Base-by-base conservation (phyloP, 2,888 invertebrate genomes). In the Lepidonotus clava region DNA sequence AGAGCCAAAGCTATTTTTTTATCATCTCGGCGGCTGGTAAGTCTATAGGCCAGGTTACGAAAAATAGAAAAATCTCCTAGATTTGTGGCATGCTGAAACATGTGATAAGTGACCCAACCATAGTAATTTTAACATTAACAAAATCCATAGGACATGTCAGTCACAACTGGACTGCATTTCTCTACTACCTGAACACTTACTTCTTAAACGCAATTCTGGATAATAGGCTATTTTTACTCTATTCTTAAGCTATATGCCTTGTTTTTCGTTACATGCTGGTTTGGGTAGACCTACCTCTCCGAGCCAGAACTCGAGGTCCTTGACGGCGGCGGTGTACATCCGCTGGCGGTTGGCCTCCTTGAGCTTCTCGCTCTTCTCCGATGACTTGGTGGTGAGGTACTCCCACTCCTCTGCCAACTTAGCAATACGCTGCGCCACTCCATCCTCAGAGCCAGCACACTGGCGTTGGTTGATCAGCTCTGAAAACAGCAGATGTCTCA, bases 221-320 rank as follows among this genome's bases (percentile, higher is more conserved):
- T n/a, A n/a, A n/a, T n/a, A n/a, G n/a, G n/a, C n/a, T n/a, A n/a
- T n/a, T n/a, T n/a, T n/a, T n/a, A n/a, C n/a, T n/a, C n/a, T n/a
- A n/a, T n/a, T n/a, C n/a, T n/a, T n/a, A n/a, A n/a, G n/a, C n/a
- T 46, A 46, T 46, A 18, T 11, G 18, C 46, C 46, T 18, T 46
- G 18, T 46, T 46, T 11, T 46, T 46, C 18, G 18, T 46, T 8
- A 46, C 18, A 46, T 46, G 8, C 18, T 46, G 46, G 18, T 46
- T 46, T 11, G 46, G 46, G 6, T 8, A 18, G 8, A 5, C 80
- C 14, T 80, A 80, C 98, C 96, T 99, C 99, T 91, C 99, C 99
- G 86, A 99, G 96, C 99, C 99, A 99, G 95, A 99, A 99, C 95
- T 99, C 99, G 90, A 99, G 96, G 95, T 99, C 99, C 95, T 99